A percentile compares a stretch with the other conserved stretches of the same genome.
Evolutionary conservation across 2,113 vertebrate genomes (phyloP).

Genomic region (Petromus typicus): DNA sequence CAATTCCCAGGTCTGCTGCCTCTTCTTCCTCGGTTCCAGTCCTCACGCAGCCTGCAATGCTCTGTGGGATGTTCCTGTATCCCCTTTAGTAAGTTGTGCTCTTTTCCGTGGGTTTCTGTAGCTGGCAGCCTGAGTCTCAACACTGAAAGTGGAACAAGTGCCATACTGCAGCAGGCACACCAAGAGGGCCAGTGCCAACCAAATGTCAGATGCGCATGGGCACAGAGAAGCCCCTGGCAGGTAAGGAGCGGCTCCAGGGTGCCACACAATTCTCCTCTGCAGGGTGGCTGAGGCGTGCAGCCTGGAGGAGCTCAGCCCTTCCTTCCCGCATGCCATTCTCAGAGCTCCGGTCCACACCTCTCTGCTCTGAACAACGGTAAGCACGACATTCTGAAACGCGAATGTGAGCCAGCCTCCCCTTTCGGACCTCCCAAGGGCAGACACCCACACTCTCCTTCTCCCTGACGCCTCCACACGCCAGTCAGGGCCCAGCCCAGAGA

Average conservation of each 20-base stretch:
- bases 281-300: not conserved
- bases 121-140: not conserved
- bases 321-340: too few species aligned
- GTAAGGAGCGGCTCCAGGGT: rapidly evolving
- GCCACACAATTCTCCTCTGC: not conserved
- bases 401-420: not conserved
- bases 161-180: not conserved
- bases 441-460: not conserved
- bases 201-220: rapidly evolving
- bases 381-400: not conserved
- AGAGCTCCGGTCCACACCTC: rapidly evolving
- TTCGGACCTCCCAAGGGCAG: not conserved
- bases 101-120: not conserved
- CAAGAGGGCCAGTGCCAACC: not conserved
- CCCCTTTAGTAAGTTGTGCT: not conserved
- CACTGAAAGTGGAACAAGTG: not conserved
- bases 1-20: not conserved
- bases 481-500: not conserved
- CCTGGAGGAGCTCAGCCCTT: not conserved
- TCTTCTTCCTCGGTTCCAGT: not conserved
- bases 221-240: not conserved
- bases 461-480: not conserved
- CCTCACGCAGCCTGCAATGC: not conserved
- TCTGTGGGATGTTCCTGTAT: not conserved
- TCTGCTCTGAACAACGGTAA: not conserved